Conservation (phyloP, 2,113 vertebrate species). For the Sinocyclocheilus grahami region DNA sequence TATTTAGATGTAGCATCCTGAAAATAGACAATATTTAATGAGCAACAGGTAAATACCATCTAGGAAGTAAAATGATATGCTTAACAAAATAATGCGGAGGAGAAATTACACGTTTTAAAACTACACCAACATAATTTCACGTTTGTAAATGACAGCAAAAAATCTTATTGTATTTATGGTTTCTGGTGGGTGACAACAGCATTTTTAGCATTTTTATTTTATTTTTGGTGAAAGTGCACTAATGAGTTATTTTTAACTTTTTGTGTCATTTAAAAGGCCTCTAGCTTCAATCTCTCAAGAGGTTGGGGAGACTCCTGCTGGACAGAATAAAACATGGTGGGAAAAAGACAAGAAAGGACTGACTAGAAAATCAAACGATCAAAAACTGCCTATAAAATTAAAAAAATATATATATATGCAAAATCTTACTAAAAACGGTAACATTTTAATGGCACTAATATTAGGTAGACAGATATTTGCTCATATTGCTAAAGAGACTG, state of each 20-base stretch:
- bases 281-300: neutral
- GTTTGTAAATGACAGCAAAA: neutral
- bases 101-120: conserved; percentile 17
- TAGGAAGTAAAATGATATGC: neutral
- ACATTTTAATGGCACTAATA: neutral
- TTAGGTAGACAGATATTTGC: neutral
- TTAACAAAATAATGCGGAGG: conserved; percentile 9
- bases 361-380: neutral
- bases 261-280: neutral
- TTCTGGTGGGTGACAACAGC: conserved; percentile 1
- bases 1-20: neutral
- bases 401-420: neutral
- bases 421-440: neutral
- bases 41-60: conserved; percentile 3
- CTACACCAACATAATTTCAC: neutral
- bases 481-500: neutral
- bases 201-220: neutral
- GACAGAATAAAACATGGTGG: neutral
- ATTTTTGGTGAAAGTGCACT: neutral
- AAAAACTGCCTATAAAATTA: neutral
- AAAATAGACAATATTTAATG: neutral
- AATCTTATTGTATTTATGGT: neutral
- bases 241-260: neutral
- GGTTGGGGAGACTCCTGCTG: conserved; percentile 32
- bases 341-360: neutral